These are phyloP conservation scores for Helogale parvula DNA, from an alignment of 2,113 vertebrate species.

Conservation along the genomic window DNA sequence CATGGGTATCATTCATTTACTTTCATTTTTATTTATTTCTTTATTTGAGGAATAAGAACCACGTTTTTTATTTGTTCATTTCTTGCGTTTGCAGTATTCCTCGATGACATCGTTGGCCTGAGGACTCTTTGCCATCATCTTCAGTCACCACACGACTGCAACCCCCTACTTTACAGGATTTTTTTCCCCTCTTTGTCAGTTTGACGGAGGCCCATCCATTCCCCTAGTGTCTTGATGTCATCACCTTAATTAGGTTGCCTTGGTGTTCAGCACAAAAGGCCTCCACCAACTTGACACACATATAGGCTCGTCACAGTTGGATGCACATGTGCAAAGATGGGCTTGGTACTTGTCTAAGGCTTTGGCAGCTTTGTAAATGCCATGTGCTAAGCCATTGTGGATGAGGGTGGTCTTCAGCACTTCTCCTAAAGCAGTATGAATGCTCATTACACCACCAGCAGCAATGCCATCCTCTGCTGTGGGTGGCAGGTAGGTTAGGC, in stretches of 20 bases:
- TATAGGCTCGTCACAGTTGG: not conserved
- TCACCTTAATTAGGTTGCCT: not conserved
- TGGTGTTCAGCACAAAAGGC: not conserved
- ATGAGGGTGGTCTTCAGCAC: not conserved
- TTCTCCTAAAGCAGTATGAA: not conserved
- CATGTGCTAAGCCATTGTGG: not conserved
- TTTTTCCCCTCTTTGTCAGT: not conserved
- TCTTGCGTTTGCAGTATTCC: not conserved
- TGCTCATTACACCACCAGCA: not conserved
- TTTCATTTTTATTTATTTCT: not conserved
- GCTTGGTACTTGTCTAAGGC: not conserved
- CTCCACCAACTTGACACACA: not conserved
- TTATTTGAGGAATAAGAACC: not conserved
- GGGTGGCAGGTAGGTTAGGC: not conserved
- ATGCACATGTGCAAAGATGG: not conserved
- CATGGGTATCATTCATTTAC: not conserved
- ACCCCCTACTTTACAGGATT: not conserved
- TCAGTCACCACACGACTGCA: not conserved
- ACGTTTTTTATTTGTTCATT: not conserved
- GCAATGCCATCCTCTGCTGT: not conserved
- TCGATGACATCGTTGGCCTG: not conserved
- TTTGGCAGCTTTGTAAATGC: not conserved
- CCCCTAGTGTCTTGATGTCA: not conserved
- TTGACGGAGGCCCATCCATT: not conserved
- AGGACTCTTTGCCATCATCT: not conserved